Evolutionary conservation across 2,888 invertebrate genomes (phyloP).

Genomic region (Amiota communis): DNA sequence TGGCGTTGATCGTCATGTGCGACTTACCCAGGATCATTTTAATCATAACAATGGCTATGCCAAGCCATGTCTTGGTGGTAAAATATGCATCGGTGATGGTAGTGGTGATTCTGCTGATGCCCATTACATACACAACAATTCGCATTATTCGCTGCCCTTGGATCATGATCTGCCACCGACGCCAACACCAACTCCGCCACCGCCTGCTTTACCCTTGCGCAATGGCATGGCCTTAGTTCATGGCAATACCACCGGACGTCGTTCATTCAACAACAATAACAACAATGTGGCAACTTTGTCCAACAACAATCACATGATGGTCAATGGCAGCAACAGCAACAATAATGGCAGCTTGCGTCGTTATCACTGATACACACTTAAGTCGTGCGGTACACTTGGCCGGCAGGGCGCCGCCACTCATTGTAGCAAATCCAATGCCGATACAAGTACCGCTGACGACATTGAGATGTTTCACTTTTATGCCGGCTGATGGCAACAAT

Average conservation of each 20-base stretch:
- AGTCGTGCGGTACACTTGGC: conserved; percentile 60
- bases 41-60: conserved; percentile 62
- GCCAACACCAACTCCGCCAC: conserved; percentile 69
- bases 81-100: conserved; percentile 34
- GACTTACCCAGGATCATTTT: conserved; percentile 71
- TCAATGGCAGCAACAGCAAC: conserved; percentile 50
- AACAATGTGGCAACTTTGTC: conserved; percentile 57
- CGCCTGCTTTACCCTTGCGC: conserved; percentile 71
- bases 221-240: conserved; percentile 62
- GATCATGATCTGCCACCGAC: conserved; percentile 70
- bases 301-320: conserved; percentile 50
- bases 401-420: conserved; percentile 41
- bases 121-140: conserved; percentile 71
- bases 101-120: conserved; percentile 60
- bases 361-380: conserved; percentile 70
- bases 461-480: conserved; percentile 66
- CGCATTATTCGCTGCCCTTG: conserved; percentile 71
- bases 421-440: too few species aligned
- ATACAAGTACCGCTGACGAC: conserved; percentile 42
- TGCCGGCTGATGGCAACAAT: conserved; percentile 48
- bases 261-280: conserved; percentile 62
- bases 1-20: conserved; percentile 62
- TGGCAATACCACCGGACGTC: conserved; percentile 68
- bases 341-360: conserved; percentile 69
- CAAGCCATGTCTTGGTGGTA: conserved; percentile 21